Conservation (phyloP, 2,888 invertebrate genomes). For the Microctonus aethiopoides region DNA sequence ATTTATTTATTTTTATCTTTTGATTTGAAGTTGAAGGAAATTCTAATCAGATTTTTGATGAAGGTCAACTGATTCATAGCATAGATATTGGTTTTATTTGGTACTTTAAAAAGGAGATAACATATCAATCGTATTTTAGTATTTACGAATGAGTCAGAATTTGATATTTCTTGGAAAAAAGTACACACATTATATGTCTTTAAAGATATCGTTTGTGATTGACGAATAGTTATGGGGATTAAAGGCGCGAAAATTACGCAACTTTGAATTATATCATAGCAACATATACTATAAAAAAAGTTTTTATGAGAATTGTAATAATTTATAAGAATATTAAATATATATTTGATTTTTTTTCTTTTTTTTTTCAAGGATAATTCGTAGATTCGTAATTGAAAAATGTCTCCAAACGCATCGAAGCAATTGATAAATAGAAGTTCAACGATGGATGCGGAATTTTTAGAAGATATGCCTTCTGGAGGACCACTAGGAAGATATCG, state of each 20-base stretch:
- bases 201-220: background rate
- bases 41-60: background rate
- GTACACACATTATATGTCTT: background rate
- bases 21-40: background rate
- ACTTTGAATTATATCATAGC: background rate
- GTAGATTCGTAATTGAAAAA: background rate
- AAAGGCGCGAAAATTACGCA: background rate
- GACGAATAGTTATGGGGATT: background rate
- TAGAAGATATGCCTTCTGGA: slow-evolving; percentile 52
- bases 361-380: background rate
- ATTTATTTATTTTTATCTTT: background rate
- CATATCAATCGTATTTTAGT: no score
- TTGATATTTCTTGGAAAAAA: no score
- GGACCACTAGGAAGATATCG: slow-evolving; percentile 71
- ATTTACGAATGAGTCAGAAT: no score
- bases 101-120: no score
- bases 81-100: background rate
- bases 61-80: background rate
- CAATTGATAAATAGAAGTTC: background rate
- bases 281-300: background rate
- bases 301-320: background rate
- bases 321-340: background rate
- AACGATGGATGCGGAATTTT: slow-evolving; percentile 50
- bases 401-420: slow-evolving; percentile 1
- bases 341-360: background rate